Base-by-base conservation (phyloP, 1,140 invertebrate genomes). In the Dendroctonus valens region DNA sequence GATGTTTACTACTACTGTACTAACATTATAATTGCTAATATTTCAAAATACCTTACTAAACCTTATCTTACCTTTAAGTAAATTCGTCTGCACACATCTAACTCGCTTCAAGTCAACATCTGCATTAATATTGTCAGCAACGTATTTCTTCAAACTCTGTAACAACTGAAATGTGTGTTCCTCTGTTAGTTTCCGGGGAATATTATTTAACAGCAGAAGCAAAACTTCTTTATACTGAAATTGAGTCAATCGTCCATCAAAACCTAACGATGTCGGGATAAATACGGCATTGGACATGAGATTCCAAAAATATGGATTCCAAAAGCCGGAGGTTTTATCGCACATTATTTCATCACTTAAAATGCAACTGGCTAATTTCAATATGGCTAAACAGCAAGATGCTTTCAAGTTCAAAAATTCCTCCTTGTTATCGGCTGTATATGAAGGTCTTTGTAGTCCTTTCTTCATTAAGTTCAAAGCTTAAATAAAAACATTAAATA, bases 51-150 rank as follows among this genome's bases (percentile, higher is more conserved):
- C 26, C 26, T 26, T 41, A 39, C n/a, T 52, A 6, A 8, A 52
- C n/a, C 38, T 0, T 55, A 55, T 40, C 48, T 7, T 39, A 39
- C 69, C 72, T 64, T 68, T 69, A 14, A 70, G 12, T 49, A 67
- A 37, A 63, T 63, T 68, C 39, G 65, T 70, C 44, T 74, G 69
- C 12, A 64, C 69, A 4, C 58, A 50, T 7, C 37, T 39, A 26
- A 73, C 65, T 48, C 26, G 53, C 5, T 68, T 70, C 7, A 72
- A 65, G 60, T 73, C 69, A 15, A 73, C 59, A 38, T 70, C 46
- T 14, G 40, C 42, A 26, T 40, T 15, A 26, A 66, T 65, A 52
- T 69, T 55, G 6, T 68, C 42, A 5, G 48, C 44, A 9, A 71
- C 38, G 50, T 70, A 61, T 44, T 59, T 51, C 5, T 4, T 39